Conservation (phyloP, 1,140 invertebrate genomes). For the Bombus soroeensis region DNA sequence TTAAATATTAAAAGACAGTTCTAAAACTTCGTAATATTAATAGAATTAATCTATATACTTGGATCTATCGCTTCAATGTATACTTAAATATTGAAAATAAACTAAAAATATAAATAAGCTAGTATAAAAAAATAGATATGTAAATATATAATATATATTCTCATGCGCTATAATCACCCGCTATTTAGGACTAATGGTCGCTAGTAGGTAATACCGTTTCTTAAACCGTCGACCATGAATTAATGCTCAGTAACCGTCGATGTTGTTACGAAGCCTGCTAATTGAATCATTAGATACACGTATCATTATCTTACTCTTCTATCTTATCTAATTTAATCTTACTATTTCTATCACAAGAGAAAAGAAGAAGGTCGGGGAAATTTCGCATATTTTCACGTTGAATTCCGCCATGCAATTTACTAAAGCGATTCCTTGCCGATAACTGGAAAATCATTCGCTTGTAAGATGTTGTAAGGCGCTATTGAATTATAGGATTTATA, state of each 20-base stretch:
- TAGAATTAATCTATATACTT: too few relatives aligned
- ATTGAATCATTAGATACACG: conserved; percentile 12
- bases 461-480: neutral
- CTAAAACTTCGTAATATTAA: too few relatives aligned
- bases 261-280: neutral
- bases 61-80: too few relatives aligned
- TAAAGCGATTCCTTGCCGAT: neutral
- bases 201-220: neutral
- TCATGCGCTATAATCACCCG: neutral
- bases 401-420: neutral
- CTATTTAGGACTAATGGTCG: too few relatives aligned
- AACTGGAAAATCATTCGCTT: neutral
- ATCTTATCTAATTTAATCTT: too few relatives aligned
- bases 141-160: neutral
- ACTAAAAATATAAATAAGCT: too few relatives aligned
- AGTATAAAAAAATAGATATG: too few relatives aligned
- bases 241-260: neutral
- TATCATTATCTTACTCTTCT: neutral
- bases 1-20: too few relatives aligned
- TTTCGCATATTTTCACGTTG: neutral
- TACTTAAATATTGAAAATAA: too few relatives aligned
- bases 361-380: neutral
- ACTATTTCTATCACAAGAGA: neutral
- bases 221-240: neutral
- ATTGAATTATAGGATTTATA: neutral